These are phyloP conservation scores for Lamprotornis superbus DNA, from an alignment of 2,113 vertebrate species.

Conservation along the genomic window DNA sequence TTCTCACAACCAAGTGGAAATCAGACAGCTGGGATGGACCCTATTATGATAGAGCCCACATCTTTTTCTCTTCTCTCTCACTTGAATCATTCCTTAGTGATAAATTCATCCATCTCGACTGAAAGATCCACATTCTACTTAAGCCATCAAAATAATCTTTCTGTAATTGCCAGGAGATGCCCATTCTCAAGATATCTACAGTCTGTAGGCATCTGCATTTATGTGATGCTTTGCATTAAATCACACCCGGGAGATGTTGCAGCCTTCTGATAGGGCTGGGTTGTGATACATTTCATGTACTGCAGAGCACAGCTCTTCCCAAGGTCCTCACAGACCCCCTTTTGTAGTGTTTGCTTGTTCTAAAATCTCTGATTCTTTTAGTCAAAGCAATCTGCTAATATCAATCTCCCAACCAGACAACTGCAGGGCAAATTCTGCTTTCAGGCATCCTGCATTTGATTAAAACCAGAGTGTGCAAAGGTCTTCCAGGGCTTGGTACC, in stretches of 20 bases:
- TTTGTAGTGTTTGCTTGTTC: not conserved
- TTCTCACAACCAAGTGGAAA: not conserved
- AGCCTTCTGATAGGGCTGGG: not conserved
- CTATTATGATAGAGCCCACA: not conserved
- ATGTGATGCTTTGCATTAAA: not conserved
- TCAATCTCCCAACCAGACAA: not conserved
- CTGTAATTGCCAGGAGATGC: not conserved
- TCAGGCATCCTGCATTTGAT: not conserved
- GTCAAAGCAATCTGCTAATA: not conserved
- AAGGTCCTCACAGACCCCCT: not conserved
- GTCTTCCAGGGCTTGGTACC: not conserved
- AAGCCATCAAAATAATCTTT: not conserved
- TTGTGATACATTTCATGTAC: not conserved
- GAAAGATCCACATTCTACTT: not conserved
- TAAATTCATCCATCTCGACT: not conserved
- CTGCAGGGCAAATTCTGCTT: not conserved
- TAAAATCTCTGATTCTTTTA: not conserved
- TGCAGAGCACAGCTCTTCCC: not conserved
- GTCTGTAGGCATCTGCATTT: not conserved
- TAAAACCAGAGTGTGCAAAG: not conserved
- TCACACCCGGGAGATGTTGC: not conserved
- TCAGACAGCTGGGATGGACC: not conserved
- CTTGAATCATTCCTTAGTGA: not conserved
- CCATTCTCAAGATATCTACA: not conserved
- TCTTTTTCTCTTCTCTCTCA: not conserved